A percentile compares a stretch with the other conserved stretches of the same genome.
These are phyloP conservation scores for Bryconaethiops microstoma DNA, from an alignment of 2,797 vertebrate genomes.

Conservation along the genomic window DNA sequence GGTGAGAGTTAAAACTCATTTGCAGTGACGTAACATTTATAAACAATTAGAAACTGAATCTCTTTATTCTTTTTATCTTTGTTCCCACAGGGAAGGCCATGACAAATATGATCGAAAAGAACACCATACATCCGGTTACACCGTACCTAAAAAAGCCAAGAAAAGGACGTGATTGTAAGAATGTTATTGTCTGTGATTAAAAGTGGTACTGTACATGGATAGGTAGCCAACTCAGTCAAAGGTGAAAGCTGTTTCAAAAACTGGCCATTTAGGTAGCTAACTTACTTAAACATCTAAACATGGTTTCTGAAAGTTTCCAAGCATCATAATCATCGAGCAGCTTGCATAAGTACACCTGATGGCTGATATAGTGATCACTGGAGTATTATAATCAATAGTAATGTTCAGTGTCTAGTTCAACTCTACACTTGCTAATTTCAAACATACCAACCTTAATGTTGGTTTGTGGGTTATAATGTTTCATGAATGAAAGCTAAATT, in stretches of 20 bases:
- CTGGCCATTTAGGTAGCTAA: neutral
- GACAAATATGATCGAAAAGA: constrained; percentile 91
- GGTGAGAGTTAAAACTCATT: no score
- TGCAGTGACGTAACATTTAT: no score
- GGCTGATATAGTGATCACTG: neutral
- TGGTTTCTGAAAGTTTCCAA: neutral
- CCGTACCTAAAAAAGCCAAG: constrained; percentile 72
- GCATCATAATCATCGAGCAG: neutral
- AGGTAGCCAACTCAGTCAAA: neutral
- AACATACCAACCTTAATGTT: neutral
- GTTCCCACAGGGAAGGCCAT: constrained; percentile 87
- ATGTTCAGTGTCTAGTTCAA: neutral
- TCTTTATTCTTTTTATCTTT: constrained; percentile 45
- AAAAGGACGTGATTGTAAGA: constrained; percentile 69
- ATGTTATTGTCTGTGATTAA: neutral
- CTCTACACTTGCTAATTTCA: neutral
- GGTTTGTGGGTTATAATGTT: constrained; percentile 2
- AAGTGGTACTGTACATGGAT: constrained; percentile 48
- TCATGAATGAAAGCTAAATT: neutral
- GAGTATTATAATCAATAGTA: neutral
- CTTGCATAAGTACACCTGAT: neutral
- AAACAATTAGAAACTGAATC: neutral
- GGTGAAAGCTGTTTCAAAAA: neutral
- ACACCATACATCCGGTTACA: constrained; percentile 85
- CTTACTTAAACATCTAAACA: neutral